These are phyloP conservation scores for Gobius niger DNA, from an alignment of 2,113 vertebrate species.

Conservation along the genomic window DNA sequence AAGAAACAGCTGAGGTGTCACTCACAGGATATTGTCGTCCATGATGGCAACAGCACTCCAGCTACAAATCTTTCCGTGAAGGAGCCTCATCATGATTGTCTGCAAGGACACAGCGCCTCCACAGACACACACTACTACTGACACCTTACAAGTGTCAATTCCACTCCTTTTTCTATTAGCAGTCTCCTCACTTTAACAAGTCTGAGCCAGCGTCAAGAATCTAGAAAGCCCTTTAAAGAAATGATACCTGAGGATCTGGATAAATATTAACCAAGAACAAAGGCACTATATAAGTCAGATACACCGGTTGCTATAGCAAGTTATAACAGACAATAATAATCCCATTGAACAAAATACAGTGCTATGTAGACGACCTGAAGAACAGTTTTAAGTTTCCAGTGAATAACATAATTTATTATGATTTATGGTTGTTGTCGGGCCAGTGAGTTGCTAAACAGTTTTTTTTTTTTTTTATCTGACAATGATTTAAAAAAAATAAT, in stretches of 20 bases:
- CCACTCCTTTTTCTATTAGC: slow-evolving; percentile 7
- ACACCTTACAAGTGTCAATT: slow-evolving; percentile 24
- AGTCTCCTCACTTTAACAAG: background rate
- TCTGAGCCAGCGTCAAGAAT: slow-evolving; percentile 12
- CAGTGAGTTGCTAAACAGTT: no score
- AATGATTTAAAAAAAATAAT: no score
- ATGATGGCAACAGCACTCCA: slow-evolving; percentile 17
- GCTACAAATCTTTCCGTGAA: slow-evolving; percentile 4
- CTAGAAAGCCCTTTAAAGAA: slow-evolving; percentile 16
- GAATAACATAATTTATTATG: no score
- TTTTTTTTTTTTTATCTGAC: no score
- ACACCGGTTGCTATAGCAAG: no score
- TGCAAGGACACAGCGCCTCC: slow-evolving; percentile 17
- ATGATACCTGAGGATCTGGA: background rate
- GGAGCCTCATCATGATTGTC: slow-evolving; percentile 14
- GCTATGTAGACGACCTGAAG: no score
- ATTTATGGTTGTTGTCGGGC: no score
- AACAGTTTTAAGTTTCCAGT: no score
- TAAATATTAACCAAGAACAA: background rate
- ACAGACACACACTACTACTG: slow-evolving; percentile 16
- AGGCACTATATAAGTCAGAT: no score
- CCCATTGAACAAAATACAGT: no score
- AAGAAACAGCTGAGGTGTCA: slow-evolving; percentile 21
- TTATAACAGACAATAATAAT: no score
- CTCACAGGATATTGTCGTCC: slow-evolving; percentile 13